These are phyloP conservation scores for Casuarius casuarius DNA, from an alignment of 2,113 vertebrate genomes.

Conservation along the genomic window DNA sequence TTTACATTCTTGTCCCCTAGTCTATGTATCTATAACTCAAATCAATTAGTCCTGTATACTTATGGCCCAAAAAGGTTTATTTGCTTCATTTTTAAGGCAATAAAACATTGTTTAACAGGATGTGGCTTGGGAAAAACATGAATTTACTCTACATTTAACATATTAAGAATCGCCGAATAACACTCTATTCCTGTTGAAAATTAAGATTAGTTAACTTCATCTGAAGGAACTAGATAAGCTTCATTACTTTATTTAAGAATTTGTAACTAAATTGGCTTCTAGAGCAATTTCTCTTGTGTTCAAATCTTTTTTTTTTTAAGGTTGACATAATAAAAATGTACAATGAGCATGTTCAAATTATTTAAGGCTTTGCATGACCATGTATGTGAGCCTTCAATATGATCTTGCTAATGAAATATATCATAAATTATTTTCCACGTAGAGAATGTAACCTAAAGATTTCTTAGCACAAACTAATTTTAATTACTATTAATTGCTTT, in stretches of 20 bases:
- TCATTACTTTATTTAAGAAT: not conserved
- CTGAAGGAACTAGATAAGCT: not conserved
- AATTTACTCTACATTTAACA: not conserved
- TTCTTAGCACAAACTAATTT: not conserved
- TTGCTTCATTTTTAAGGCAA: not conserved
- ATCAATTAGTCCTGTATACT: not conserved
- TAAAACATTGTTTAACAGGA: not conserved
- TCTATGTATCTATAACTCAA: not conserved
- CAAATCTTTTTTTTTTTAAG: not conserved
- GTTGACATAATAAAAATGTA: not conserved
- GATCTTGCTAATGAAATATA: not conserved
- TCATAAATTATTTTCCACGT: not conserved
- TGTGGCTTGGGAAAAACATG: not conserved
- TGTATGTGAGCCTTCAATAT: not conserved
- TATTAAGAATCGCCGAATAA: not conserved
- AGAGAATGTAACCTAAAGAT: not conserved
- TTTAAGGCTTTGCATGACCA: not conserved
- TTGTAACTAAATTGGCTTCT: not conserved
- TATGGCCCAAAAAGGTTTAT: not conserved
- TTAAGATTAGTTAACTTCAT: not conserved
- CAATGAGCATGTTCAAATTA: not conserved
- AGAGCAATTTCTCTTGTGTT: not conserved
- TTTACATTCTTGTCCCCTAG: not conserved
- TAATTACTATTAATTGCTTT: not conserved
- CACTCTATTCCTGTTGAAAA: not conserved